Evolutionary conservation across 2,888 invertebrate genomes (phyloP).

Genomic region (Mythimna impura): DNA sequence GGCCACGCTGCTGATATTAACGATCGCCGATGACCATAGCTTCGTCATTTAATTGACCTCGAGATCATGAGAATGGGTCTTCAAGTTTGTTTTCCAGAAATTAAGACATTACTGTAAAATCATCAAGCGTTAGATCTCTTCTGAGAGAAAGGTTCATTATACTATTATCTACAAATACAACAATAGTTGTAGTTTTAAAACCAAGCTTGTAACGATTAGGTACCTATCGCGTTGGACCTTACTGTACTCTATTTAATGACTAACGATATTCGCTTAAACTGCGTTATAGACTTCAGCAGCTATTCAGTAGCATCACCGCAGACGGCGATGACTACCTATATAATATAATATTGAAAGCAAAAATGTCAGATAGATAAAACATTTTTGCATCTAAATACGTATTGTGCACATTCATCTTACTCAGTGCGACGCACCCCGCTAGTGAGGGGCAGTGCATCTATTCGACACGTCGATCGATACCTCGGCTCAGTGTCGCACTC

Average conservation of each 20-base stretch:
- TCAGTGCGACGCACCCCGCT: constrained; percentile 16
- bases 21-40: constrained; percentile 28
- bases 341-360: too few species aligned
- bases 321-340: neutral
- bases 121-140: neutral
- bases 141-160: neutral
- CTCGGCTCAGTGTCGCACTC: constrained; percentile 24
- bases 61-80: constrained; percentile 31
- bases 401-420: constrained; percentile 17
- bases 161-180: neutral
- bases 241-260: neutral
- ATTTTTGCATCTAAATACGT: constrained; percentile 11
- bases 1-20: constrained; percentile 31
- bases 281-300: neutral
- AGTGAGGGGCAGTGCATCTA: constrained; percentile 55
- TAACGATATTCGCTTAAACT: neutral
- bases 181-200: neutral
- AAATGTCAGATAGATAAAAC: neutral
- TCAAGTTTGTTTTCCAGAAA: constrained; percentile 15
- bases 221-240: neutral
- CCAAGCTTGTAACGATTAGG: neutral
- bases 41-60: constrained; percentile 42
- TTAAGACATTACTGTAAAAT: constrained; percentile 29
- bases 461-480: constrained; percentile 64
- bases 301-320: neutral